These are phyloP conservation scores for Siniperca scherzeri DNA, from an alignment of 2,797 vertebrate genomes.

Conservation along the genomic window DNA sequence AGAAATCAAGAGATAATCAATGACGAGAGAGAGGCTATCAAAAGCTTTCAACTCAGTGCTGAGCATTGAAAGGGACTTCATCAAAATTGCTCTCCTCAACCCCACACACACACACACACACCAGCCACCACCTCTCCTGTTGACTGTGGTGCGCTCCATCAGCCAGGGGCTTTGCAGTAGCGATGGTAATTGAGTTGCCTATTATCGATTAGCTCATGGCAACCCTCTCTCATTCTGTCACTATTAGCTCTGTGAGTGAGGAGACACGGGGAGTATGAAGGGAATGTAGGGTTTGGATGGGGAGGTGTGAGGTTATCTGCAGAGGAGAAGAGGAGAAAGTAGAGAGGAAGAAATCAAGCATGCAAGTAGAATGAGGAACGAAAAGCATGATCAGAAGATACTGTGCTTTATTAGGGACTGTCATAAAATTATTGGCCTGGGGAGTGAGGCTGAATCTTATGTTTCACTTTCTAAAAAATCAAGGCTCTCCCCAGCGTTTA, in stretches of 20 bases:
- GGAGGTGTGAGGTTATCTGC: constrained; percentile 4
- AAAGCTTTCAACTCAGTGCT: constrained; percentile 70
- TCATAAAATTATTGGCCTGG: not conserved
- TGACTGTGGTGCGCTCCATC: constrained; percentile 68
- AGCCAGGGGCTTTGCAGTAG: constrained; percentile 60
- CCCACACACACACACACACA: not conserved
- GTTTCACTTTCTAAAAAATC: not conserved
- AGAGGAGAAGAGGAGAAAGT: not conserved
- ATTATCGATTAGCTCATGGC: constrained; percentile 77
- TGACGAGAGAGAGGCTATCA: constrained; percentile 69
- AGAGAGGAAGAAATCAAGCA: not conserved
- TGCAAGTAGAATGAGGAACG: not conserved
- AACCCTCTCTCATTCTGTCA: constrained; percentile 69
- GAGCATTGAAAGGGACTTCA: constrained; percentile 77
- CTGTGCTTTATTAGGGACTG: not conserved
- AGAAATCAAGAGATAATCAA: constrained; percentile 70
- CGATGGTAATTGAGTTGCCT: constrained; percentile 74
- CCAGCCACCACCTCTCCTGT: constrained; percentile 29
- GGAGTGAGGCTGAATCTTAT: not conserved
- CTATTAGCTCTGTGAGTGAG: constrained; percentile 49
- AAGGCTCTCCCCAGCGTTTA: not conserved
- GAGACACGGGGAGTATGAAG: constrained; percentile 2
- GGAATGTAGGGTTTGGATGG: not conserved
- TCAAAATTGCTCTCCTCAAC: constrained; percentile 74
- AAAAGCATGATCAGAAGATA: not conserved